Base-by-base conservation (phyloP, 2,113 vertebrate species). In the Empidonax alnorum region DNA sequence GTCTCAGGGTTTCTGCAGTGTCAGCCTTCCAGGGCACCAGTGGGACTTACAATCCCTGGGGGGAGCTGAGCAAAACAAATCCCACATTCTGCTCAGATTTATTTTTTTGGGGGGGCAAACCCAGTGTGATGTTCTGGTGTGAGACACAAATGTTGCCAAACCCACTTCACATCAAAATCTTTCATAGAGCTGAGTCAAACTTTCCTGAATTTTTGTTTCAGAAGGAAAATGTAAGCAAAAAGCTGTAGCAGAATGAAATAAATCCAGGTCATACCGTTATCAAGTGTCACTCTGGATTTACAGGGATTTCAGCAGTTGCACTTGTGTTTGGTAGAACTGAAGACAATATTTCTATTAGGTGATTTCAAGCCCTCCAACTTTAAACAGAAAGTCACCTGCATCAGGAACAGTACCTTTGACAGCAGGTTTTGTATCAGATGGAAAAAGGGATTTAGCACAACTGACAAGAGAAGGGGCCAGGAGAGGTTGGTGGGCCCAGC, bases 401-500 rank as follows among this genome's bases (percentile, higher is more conserved):
- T 3, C 55, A 33, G 15, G 27, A 14, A 6, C 15, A 3, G 65
- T 20, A 4, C 8, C 7, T 9, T 6, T 13, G 71, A 3, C 4
- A 4, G 59, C 37, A 62, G 37, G 37, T 20, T 62, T 50, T 50
- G 25, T 50, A 15, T 50, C 25, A 47, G 56, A 22, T 2, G n/a
- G 3, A 37, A 59, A 59, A 58, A 66, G 17, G 28, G 66, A 1
- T 20, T 42, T n/a, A 31, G 73, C 73, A 39, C 21, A 52, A 3
- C 21, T 10, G 28, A 13, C 35, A 9, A 22, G 20, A 74, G 81
- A 80, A 80, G 79, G 63, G 74, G 69, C 44, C 85, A 75, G 91
- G 82, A 94, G 35, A 61, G 63, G 14, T 7, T 77, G 88, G 84
- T 92, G 92, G 94, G 91, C 86, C 84, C 3, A 27, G 77, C 5